Evolutionary conservation across 2,888 invertebrate genomes (phyloP), one percentile per base, ranked within the genome.

Genomic region (Venustoraphidia nigricollis): DNA sequence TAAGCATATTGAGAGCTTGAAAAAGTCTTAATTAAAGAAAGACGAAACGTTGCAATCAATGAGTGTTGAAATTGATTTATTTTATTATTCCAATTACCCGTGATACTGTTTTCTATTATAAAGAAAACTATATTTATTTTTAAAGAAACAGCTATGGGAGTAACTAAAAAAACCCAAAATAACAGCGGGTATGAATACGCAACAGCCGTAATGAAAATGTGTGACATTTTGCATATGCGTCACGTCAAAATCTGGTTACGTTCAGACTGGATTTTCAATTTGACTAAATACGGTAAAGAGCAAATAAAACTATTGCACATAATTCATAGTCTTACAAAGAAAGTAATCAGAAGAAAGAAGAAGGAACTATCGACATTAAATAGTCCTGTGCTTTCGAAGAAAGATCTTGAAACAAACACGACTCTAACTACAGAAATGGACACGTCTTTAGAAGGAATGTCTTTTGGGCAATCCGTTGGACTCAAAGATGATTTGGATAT

Each of bases 131-230:
- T 27, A 6, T 27, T 6, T 27, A 17, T 27, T 27, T 27, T 52
- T 50, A 40, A 47, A 83, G 88, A 89, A 73, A 89, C 89, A 36
- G 89, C 87, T 1, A 89, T 89, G 89, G 89, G 89, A 45, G 88
- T 89, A 0, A 86, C 83, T 57, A 87, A 86, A 63, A 77, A 74
- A 53, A 86, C 87, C 1, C 88, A 88, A 66, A 83, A 82, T 55
- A 79, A 80, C 61, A 85, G 84, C 53, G 86, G 87, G 37, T 83
- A 79, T 58, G 88, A 88, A 65, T 89, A 88, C 57, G 88, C 88
- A 1, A 79, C 84, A 78, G 88, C 88, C 52, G 88, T 89, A 5
- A 88, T 88, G 87, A 86, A 88, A 61, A 85, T 89, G 86, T 87
- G 86, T 58, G 86, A 87, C 58, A 88, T 89, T 56, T 74, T 89